Percentiles rank a stretch among this genome's conserved stretches.
Evolutionary conservation across 2,113 vertebrate species (phyloP).

Genomic region (Dunckerocampus dactyliophorus): DNA sequence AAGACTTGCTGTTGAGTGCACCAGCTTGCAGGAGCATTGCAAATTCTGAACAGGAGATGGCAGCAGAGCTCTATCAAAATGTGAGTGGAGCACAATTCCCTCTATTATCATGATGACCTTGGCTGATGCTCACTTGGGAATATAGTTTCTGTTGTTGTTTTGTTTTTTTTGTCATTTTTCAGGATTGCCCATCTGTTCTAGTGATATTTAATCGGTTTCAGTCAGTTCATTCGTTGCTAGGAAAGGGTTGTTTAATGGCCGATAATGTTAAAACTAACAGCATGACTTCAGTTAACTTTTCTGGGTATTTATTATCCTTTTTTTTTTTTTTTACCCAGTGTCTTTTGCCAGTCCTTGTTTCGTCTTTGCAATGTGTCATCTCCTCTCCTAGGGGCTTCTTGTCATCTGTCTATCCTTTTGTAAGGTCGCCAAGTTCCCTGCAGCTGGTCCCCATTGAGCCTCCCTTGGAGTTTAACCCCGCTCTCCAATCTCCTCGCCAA

Average conservation of each 20-base stretch:
- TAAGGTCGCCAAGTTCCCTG: conserved; percentile 55
- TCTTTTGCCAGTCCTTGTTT: not conserved
- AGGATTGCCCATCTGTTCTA: too few species aligned
- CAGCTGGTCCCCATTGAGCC: conserved; percentile 65
- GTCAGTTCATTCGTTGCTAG: not conserved
- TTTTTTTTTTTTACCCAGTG: not conserved
- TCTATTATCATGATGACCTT: not conserved
- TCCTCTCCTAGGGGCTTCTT: conserved; percentile 44
- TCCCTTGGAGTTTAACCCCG: conserved; percentile 38
- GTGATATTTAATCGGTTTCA: not conserved
- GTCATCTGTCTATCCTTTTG: conserved; percentile 43
- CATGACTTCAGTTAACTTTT: too few species aligned
- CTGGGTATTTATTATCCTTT: not conserved
- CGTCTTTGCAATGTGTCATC: not conserved
- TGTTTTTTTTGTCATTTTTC: too few species aligned
- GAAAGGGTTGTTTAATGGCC: not conserved
- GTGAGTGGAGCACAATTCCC: not conserved
- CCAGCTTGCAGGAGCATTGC: not conserved
- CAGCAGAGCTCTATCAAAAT: conserved; percentile 51
- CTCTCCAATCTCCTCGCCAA: conserved; percentile 8
- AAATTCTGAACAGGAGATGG: conserved; percentile 39
- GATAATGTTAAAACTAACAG: not conserved
- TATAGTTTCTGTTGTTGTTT: not conserved
- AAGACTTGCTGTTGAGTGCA: too few species aligned
- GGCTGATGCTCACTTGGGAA: not conserved